Percentiles rank a stretch among this genome's conserved stretches.
Conservation (phyloP, 35 echinoderm and acorn worm genomes). For the Ophioderma brevispina region DNA sequence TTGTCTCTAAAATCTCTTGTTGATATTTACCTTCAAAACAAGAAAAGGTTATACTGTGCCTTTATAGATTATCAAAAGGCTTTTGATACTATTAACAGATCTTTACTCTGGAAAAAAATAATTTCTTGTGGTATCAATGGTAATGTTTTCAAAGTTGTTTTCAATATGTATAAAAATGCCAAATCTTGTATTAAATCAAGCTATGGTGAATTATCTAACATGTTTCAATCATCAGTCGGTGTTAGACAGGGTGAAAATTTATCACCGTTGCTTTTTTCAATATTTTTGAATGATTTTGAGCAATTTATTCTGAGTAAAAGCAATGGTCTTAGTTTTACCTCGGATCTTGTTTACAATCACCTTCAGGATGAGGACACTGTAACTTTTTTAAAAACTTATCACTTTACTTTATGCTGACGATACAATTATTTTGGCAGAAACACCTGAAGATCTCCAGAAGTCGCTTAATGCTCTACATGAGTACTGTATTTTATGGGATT, state of each 20-base stretch:
- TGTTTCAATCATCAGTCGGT: slow-evolving; percentile 19
- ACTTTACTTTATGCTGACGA: too few species aligned
- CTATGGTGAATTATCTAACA: not conserved
- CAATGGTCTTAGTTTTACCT: slow-evolving; percentile 11
- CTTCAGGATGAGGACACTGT: too few species aligned
- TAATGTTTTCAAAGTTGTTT: slow-evolving; percentile 44
- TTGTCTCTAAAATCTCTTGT: slow-evolving; percentile 42
- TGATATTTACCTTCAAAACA: slow-evolving; percentile 46
- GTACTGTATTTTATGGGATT: not conserved
- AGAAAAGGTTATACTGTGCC: slow-evolving; percentile 51
- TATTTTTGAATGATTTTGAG: slow-evolving; percentile 8
- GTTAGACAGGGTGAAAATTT: slow-evolving; percentile 34
- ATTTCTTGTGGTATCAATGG: slow-evolving; percentile 39
- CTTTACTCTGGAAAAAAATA: slow-evolving; percentile 52
- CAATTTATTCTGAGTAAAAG: not conserved
- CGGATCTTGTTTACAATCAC: not conserved
- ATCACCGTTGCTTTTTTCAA: not conserved
- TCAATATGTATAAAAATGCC: slow-evolving; percentile 35
- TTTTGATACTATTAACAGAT: slow-evolving; percentile 50
- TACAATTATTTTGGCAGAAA: too few species aligned
- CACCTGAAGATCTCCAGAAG: too few species aligned
- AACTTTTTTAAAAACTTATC: too few species aligned
- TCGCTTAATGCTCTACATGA: too few species aligned
- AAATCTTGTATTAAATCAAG: slow-evolving; percentile 5
- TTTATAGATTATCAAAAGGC: slow-evolving; percentile 41